These are phyloP conservation scores for Phalloptychus januarius DNA, from an alignment of 2,797 vertebrate genomes.

Conservation along the genomic window DNA sequence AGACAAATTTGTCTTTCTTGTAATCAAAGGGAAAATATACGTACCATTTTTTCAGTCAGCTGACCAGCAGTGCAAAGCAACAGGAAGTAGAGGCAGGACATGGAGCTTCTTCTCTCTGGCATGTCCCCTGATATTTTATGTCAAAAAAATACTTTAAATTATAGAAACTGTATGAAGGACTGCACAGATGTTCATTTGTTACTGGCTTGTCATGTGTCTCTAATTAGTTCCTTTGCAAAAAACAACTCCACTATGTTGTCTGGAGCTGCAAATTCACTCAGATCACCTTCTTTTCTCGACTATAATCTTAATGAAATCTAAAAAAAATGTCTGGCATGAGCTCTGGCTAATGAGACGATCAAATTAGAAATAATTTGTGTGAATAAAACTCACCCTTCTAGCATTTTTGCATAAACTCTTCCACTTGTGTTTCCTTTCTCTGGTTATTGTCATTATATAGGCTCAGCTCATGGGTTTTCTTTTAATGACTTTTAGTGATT, in stretches of 20 bases:
- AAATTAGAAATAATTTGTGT: neutral
- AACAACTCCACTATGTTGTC: neutral
- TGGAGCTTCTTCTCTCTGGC: neutral
- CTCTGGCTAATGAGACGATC: neutral
- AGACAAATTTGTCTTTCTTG: neutral
- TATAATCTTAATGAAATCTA: constrained; percentile 31
- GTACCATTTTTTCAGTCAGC: neutral
- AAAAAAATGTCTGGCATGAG: constrained; percentile 6
- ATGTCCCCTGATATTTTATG: neutral
- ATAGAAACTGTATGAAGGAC: neutral
- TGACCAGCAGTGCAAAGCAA: neutral
- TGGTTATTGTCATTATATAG: neutral
- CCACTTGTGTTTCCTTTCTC: neutral
- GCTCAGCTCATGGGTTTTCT: neutral
- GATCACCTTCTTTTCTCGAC: constrained; percentile 32
- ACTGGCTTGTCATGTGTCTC: no score
- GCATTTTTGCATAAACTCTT: neutral
- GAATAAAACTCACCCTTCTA: neutral
- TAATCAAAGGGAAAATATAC: neutral
- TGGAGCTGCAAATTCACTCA: neutral
- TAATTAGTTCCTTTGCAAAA: no score
- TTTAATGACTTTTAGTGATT: neutral
- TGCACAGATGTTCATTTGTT: no score
- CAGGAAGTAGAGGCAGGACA: neutral
- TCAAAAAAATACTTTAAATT: neutral